Evolutionary conservation across 35 echinoderm and acorn worm genomes (phyloP).

Genomic region (Stichopus chloronotus): DNA sequence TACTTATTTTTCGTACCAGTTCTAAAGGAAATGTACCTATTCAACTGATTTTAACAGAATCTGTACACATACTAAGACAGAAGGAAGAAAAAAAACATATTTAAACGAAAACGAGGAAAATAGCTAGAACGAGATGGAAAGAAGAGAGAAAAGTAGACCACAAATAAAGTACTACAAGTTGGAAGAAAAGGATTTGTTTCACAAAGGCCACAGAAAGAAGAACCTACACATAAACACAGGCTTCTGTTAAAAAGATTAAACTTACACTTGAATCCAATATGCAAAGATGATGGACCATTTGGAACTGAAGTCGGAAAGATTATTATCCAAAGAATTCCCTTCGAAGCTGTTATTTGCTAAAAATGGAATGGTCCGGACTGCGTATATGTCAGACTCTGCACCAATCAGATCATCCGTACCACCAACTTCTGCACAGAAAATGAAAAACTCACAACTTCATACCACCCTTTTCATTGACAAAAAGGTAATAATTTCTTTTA

Average conservation of each 20-base stretch:
- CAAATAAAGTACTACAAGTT: background rate
- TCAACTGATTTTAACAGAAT: no score
- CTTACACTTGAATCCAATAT: slow-evolving; percentile 43
- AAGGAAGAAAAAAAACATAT: no score
- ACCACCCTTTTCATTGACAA: slow-evolving; percentile 4
- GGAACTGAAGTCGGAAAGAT: slow-evolving; percentile 3
- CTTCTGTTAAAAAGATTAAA: slow-evolving; percentile 18
- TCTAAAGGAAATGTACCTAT: no score
- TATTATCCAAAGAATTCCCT: slow-evolving; percentile 18
- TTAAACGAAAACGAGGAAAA: no score
- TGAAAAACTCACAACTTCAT: slow-evolving; percentile 39
- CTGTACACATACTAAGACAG: no score
- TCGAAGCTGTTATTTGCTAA: slow-evolving; percentile 13
- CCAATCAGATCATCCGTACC: slow-evolving; percentile 41
- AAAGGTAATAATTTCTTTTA: slow-evolving; percentile 31
- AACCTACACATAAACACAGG: background rate
- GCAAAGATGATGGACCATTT: slow-evolving; percentile 49
- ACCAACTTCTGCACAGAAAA: slow-evolving; percentile 57
- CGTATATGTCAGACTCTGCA: slow-evolving; percentile 9
- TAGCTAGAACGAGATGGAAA: background rate
- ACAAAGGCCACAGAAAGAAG: background rate
- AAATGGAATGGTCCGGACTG: slow-evolving; percentile 26
- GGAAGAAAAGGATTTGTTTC: background rate
- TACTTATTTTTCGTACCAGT: no score
- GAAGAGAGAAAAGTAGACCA: background rate